phyloP scores from a whole-genome alignment of 1,140 invertebrate species.

The Diabrotica undecimpunctata region DNA sequence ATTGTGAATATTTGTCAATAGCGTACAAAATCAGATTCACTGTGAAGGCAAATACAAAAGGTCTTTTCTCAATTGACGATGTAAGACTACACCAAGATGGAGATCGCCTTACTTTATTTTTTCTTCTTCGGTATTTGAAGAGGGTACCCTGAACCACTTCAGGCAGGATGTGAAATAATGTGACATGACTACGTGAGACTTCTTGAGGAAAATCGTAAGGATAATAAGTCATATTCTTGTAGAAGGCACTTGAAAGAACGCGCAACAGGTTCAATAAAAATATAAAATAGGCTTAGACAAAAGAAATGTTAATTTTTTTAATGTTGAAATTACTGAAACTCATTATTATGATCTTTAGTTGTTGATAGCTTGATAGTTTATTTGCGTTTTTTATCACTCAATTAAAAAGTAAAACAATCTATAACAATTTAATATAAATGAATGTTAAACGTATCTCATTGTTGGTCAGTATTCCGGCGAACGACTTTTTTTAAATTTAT shows the following conservation, averaged over 20 bases:
- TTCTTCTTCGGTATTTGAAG: not conserved
- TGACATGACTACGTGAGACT: constrained; percentile 1
- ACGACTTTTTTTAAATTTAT: too few species aligned
- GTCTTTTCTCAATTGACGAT: not conserved
- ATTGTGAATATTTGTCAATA: not conserved
- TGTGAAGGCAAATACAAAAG: constrained; percentile 2
- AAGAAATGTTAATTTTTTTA: too few species aligned
- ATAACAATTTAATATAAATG: too few species aligned
- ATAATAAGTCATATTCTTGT: constrained; percentile 1
- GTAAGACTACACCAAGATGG: not conserved
- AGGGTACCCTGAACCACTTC: not conserved
- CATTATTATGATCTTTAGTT: too few species aligned
- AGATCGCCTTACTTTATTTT: not conserved
- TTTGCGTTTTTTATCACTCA: too few species aligned
- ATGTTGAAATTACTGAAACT: too few species aligned
- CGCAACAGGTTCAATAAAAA: not conserved
- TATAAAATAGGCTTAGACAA: too few species aligned
- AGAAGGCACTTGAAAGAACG: not conserved
- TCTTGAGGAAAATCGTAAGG: constrained; percentile 2
- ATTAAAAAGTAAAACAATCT: too few species aligned
- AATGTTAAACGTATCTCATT: too few species aligned
- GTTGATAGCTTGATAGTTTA: too few species aligned
- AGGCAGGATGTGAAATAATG: not conserved
- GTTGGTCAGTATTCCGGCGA: too few species aligned
- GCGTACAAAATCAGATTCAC: not conserved